Conservation (phyloP, 2,113 vertebrate genomes). For the Nicator chloris region DNA sequence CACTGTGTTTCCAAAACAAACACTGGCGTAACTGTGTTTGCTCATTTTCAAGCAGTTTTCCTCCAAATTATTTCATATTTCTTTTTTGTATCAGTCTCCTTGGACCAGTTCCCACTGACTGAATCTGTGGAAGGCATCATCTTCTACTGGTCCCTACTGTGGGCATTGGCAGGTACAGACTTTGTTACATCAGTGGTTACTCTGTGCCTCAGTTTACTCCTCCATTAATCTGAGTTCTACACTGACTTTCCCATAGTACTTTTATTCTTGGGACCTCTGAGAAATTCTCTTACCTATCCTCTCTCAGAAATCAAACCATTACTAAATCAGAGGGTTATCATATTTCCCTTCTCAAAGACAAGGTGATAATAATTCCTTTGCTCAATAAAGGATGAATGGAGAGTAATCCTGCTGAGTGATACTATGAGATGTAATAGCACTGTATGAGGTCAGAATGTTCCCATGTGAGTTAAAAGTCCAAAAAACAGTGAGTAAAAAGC, state of each 20-base stretch:
- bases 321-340: background rate
- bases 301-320: background rate
- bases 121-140: background rate
- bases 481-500: background rate
- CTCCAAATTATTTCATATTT: background rate
- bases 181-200: background rate
- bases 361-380: background rate
- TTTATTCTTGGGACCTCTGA: background rate
- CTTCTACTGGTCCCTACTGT: background rate
- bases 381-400: background rate
- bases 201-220: background rate
- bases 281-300: background rate
- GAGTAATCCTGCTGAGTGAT: background rate
- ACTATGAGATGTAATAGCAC: background rate
- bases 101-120: background rate
- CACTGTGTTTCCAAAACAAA: background rate
- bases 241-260: background rate
- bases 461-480: background rate
- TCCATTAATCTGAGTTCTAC: background rate
- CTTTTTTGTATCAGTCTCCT: background rate
- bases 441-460: background rate
- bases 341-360: background rate
- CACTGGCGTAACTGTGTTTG: background rate
- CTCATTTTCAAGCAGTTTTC: background rate
- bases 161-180: background rate